phyloP scores from a whole-genome alignment of 1,140 invertebrate species.

The Coptotermes formosanus region DNA sequence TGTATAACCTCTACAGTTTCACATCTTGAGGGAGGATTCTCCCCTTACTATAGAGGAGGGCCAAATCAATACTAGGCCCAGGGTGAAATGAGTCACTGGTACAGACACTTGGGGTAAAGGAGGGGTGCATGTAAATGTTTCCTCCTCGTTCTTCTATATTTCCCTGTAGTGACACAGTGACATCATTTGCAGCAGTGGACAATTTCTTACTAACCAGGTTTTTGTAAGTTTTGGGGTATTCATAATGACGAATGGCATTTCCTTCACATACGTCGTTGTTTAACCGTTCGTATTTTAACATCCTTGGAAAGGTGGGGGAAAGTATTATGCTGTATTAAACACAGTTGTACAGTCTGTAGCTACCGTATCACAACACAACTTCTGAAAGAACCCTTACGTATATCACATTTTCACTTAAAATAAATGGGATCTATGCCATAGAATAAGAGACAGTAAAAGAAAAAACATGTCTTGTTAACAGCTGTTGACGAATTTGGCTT shows the following conservation, averaged over 20 bases:
- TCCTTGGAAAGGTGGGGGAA: not conserved
- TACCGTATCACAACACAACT: not conserved
- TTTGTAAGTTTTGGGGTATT: not conserved
- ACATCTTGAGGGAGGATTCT: not conserved
- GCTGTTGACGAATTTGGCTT: not conserved
- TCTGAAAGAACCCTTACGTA: not conserved
- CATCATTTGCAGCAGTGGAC: not conserved
- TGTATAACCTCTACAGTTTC: not conserved
- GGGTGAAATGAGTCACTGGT: conserved; percentile 13
- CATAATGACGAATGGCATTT: not conserved
- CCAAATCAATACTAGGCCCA: not conserved
- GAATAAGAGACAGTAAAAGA: not conserved
- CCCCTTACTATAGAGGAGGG: not conserved
- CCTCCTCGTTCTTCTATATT: not conserved
- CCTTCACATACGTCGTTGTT: not conserved
- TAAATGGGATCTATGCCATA: not conserved
- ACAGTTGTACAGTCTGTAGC: not conserved
- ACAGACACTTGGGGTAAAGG: not conserved
- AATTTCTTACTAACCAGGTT: not conserved
- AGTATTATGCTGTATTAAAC: not conserved
- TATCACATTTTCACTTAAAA: not conserved
- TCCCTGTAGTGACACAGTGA: not conserved
- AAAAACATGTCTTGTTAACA: not conserved
- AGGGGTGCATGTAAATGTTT: not conserved
- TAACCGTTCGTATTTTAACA: not conserved